Evolutionary conservation across 2,888 invertebrate species (phyloP), one percentile per base, ranked within the genome.

Genomic region (Megastigmus dorsalis): DNA sequence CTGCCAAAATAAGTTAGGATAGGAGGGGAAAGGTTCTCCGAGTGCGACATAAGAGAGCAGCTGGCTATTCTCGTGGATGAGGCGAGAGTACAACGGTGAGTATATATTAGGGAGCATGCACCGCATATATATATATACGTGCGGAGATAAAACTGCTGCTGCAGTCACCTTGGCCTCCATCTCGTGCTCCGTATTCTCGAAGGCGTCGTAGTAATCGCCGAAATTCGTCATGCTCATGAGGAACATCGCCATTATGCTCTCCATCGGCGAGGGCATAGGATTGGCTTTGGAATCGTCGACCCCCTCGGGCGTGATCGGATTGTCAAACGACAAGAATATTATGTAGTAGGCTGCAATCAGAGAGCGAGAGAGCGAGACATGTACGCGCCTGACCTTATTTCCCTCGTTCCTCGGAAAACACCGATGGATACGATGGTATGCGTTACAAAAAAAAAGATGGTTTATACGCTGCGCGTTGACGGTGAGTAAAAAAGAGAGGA

Each of bases 141-240:
- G 41, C 41, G 41, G 13, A 41, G 45, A 45, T n/a, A n/a, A n/a
- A n/a, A n/a, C n/a, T n/a, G n/a, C n/a, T n/a, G n/a, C n/a, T n/a
- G n/a, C n/a, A n/a, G 36, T 84, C 90, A 95, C 95, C 91, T 97
- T 97, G 13, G 96, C 97, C 84, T 95, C 94, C 77, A 93, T 92
- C 86, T 95, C 95, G 86, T 97, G 95, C 82, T 95, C 93, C 0
- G 97, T 97, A 80, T 93, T 92, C 79, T 95, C 95, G 86, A 98
- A 96, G 0, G 96, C 95, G 36, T 93, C 93, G 84, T 97, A 99
- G 86, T 98, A 97, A 84, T 97, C 97, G 0, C 96, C 97, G 88
- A 99, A 98, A 81, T 97, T 97, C 1, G 98, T 97, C 82, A 99
- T 91, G 0, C 98, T 99, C 97, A 99, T 98, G 67, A 99, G 92